phyloP scores from a whole-genome alignment of 2,113 vertebrate species.

The Chitala chitala region DNA sequence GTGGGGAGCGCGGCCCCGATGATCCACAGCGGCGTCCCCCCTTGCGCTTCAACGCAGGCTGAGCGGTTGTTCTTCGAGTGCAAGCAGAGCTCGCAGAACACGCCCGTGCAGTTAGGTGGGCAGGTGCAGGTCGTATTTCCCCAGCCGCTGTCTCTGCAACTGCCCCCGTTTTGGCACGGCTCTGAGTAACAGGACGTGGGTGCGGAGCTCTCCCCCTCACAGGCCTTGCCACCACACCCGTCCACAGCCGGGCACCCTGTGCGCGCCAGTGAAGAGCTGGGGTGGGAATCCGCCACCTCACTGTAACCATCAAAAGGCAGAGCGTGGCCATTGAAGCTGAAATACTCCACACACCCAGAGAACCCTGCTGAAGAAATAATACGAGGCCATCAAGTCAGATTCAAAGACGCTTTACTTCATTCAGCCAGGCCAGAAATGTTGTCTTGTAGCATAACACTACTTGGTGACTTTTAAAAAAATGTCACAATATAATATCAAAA shows the following conservation, averaged over 20 bases:
- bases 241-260: constrained; percentile 43
- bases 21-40: constrained; percentile 46
- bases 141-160: constrained; percentile 17
- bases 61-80: constrained; percentile 10
- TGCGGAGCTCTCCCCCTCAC: constrained; percentile 31
- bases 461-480: too few relatives aligned
- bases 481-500: too few relatives aligned
- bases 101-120: constrained; percentile 43
- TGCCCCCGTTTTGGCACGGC: constrained; percentile 37
- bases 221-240: constrained; percentile 45
- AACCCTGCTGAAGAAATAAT: constrained; percentile 47
- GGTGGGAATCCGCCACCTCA: constrained; percentile 45
- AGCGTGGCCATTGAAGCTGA: constrained; percentile 46
- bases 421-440: too few relatives aligned
- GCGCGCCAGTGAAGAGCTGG: constrained; percentile 44
- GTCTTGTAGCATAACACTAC: too few relatives aligned
- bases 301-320: constrained; percentile 51
- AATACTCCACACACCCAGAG: constrained; percentile 58
- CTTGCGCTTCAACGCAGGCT: constrained; percentile 35
- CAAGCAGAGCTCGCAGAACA: constrained; percentile 49
- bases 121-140: constrained; percentile 51
- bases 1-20: constrained; percentile 48
- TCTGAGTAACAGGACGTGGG: constrained; percentile 38
- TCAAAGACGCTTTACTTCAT: too few relatives aligned
- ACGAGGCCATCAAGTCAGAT: background rate